These are phyloP conservation scores for Brenthis hecate DNA, from an alignment of 2,888 invertebrate species.

Conservation along the genomic window DNA sequence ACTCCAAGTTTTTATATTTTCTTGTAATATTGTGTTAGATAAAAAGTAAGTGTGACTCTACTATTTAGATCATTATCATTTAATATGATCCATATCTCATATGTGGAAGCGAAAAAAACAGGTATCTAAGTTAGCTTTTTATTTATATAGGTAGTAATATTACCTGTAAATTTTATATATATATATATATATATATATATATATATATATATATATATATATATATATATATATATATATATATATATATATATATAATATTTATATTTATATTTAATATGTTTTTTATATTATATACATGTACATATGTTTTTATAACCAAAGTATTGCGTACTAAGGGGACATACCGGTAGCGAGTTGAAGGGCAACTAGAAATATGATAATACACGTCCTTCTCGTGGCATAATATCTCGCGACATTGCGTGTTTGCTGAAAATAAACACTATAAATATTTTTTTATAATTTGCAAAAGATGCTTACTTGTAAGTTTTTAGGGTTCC, in stretches of 20 bases:
- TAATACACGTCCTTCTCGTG: conserved; percentile 11
- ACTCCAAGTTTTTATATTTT: no score
- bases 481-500: no score
- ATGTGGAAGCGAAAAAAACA: no score
- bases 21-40: no score
- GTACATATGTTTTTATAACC: background rate
- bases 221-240: background rate
- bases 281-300: no score
- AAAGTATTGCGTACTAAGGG: background rate
- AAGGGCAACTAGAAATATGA: conserved; percentile 19
- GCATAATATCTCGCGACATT: conserved; percentile 10
- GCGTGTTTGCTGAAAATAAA: conserved; percentile 8
- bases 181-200: background rate
- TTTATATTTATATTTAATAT: no score
- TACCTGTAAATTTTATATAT: background rate
- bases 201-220: conserved; percentile 1
- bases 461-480: no score
- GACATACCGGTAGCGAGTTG: conserved; percentile 1
- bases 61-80: no score
- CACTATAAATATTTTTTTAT: background rate
- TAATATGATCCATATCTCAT: no score
- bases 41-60: no score
- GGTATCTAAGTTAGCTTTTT: background rate
- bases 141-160: background rate
- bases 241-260: background rate